Percentiles rank a stretch among this genome's conserved stretches.
These are phyloP conservation scores for Oryzias curvinotus DNA, from an alignment of 2,113 vertebrate species.

Conservation along the genomic window DNA sequence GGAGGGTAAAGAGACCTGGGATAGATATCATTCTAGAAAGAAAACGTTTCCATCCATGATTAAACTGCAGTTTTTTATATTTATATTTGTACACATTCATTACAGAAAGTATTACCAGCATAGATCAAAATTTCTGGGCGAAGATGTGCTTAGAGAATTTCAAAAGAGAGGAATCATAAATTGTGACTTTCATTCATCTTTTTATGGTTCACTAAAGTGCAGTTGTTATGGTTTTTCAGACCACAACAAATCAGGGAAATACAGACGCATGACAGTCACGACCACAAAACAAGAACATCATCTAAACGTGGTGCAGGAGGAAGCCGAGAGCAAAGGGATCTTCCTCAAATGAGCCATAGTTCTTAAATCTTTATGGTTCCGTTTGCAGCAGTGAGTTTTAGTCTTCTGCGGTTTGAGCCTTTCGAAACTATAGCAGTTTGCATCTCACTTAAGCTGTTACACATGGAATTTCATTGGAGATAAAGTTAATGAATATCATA, in stretches of 20 bases:
- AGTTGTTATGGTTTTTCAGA: not conserved
- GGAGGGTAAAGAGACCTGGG: not conserved
- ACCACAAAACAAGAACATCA: not conserved
- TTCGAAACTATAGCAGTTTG: too few relatives aligned
- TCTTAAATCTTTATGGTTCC: too few relatives aligned
- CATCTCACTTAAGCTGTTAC: not conserved
- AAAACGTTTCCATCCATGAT: not conserved
- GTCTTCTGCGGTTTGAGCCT: too few relatives aligned
- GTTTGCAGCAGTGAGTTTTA: not conserved
- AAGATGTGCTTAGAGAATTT: not conserved
- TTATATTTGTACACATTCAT: not conserved
- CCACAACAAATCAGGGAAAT: not conserved
- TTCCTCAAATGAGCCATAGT: not conserved
- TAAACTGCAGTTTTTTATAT: not conserved
- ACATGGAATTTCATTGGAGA: not conserved
- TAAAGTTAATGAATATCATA: not conserved
- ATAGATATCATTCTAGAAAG: conserved; percentile 22
- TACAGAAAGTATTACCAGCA: not conserved
- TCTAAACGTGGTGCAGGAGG: not conserved
- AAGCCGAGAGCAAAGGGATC: conserved; percentile 31
- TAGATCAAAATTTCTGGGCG: not conserved
- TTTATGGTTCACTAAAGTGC: not conserved
- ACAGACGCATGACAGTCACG: not conserved
- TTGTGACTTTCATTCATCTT: not conserved
- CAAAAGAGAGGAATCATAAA: not conserved